phyloP scores from a whole-genome alignment of 1,140 invertebrate genomes.

The Scaptomyza hsui region DNA sequence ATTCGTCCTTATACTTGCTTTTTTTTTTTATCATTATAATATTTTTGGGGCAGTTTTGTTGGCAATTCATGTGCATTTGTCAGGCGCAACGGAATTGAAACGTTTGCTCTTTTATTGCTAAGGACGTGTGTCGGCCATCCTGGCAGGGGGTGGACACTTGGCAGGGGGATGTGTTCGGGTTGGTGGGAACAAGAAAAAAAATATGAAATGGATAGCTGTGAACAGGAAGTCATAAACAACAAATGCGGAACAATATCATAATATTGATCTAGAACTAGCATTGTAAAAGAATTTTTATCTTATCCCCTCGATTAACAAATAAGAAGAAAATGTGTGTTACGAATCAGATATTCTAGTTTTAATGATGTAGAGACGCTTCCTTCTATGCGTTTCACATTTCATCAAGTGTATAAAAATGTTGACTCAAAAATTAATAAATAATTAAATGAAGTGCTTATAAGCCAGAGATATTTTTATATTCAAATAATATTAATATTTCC shows the following conservation, averaged over 20 bases:
- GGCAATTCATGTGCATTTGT: constrained; percentile 78
- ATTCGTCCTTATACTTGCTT: background rate
- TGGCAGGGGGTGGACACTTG: background rate
- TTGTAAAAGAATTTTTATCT: background rate
- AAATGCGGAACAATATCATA: constrained; percentile 63
- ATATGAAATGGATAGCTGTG: constrained; percentile 65
- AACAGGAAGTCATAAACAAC: constrained; percentile 72
- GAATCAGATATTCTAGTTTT: no score
- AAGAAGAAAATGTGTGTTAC: no score
- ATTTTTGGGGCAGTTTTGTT: constrained; percentile 62
- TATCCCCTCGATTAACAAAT: background rate
- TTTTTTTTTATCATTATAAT: constrained; percentile 77
- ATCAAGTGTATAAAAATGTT: no score
- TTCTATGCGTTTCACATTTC: no score
- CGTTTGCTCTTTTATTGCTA: constrained; percentile 78
- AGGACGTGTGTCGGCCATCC: constrained; percentile 63
- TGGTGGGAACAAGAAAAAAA: constrained; percentile 60
- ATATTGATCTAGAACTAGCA: constrained; percentile 31
- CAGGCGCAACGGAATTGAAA: constrained; percentile 83
- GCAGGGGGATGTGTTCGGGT: constrained; percentile 22
- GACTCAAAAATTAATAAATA: no score
- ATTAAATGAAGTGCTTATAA: no score
- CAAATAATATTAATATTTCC: no score
- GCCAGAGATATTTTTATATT: no score
- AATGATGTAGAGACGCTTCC: no score